Percentiles rank a stretch among this genome's conserved stretches.
Evolutionary conservation across 2,113 vertebrate species (phyloP).

Genomic region (Arvicanthis niloticus): DNA sequence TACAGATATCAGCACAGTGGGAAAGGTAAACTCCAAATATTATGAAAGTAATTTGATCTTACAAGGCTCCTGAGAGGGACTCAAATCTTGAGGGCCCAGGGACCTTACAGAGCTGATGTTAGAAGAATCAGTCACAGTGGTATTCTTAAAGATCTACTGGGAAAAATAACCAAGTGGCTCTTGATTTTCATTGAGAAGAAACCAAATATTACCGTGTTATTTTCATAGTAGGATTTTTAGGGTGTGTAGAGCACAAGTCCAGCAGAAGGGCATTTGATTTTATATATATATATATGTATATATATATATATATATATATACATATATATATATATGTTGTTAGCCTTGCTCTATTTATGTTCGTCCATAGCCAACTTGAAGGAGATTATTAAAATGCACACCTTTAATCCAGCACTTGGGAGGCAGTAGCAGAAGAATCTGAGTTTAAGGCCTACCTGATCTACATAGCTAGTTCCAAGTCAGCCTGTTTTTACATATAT

Average conservation of each 20-base stretch:
- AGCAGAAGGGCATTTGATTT: background rate
- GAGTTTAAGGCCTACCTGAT: background rate
- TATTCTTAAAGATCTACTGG: background rate
- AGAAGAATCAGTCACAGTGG: background rate
- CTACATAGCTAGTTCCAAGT: background rate
- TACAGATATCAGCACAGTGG: background rate
- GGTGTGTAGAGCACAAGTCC: background rate
- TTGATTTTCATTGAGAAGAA: background rate
- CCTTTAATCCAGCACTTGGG: background rate
- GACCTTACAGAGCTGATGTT: background rate
- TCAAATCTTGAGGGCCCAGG: background rate
- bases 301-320: too few relatives aligned
- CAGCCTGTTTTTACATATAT: background rate
- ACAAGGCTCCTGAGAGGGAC: background rate
- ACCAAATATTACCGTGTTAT: background rate
- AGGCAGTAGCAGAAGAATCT: background rate
- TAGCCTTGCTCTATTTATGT: background rate
- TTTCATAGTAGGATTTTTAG: background rate
- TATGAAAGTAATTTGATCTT: background rate
- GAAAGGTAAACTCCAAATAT: slow-evolving; percentile 13
- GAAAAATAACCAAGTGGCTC: background rate
- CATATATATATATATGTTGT: too few relatives aligned
- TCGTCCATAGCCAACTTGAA: background rate
- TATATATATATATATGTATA: too few relatives aligned
- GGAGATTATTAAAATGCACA: background rate